A percentile compares a stretch with the other conserved stretches of the same genome.
Evolutionary conservation across 1,140 invertebrate genomes (phyloP).

Genomic region (Drosophila simulans): DNA sequence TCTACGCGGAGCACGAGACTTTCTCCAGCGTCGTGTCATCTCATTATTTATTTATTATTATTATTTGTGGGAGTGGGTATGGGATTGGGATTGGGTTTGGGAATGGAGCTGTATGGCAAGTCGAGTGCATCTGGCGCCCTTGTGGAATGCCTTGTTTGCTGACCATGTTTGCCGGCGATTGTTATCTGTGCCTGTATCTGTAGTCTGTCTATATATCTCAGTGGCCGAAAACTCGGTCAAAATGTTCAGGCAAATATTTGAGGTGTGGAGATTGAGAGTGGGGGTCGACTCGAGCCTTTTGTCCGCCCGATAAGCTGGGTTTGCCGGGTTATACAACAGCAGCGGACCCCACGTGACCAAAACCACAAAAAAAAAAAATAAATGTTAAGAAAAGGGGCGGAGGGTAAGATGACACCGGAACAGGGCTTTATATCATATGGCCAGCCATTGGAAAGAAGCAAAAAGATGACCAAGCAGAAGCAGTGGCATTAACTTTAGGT

Average conservation of each 20-base stretch:
- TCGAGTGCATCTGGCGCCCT: conserved; percentile 25
- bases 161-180: conserved; percentile 18
- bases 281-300: conserved; percentile 8
- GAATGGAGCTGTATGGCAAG: background rate
- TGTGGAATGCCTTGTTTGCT: conserved; percentile 27
- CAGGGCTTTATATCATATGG: background rate
- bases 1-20: conserved; percentile 52
- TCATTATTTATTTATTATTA: conserved; percentile 12
- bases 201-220: background rate
- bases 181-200: conserved; percentile 9
- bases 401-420: conserved; percentile 16
- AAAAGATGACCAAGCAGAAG: conserved; percentile 23
- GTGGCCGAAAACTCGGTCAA: conserved; percentile 36
- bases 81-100: conserved; percentile 2
- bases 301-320: conserved; percentile 19
- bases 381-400: background rate
- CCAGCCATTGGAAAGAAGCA: conserved; percentile 12
- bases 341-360: conserved; percentile 25
- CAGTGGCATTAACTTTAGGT: background rate
- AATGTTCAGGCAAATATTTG: conserved; percentile 42
- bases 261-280: conserved; percentile 6
- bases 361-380: background rate
- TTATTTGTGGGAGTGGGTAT: conserved; percentile 7
- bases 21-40: conserved; percentile 54
- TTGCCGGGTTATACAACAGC: conserved; percentile 23